Conservation (phyloP, 2,888 invertebrate genomes). For the Cistogaster globosa region DNA sequence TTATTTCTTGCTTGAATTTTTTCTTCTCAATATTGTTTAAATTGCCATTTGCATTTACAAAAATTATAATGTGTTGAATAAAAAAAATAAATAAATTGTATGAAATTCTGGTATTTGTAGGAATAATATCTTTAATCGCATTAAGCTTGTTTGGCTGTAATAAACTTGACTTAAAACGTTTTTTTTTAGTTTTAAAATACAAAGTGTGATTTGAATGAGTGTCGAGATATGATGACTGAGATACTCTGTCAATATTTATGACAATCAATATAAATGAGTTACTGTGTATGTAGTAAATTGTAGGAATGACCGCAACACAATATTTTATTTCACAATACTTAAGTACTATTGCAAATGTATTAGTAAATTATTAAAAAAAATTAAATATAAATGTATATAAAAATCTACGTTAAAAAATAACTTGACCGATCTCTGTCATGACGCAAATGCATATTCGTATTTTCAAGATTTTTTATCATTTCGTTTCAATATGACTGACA, state of each 20-base stretch:
- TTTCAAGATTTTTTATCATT: conserved; percentile 24
- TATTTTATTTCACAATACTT: conserved; percentile 4
- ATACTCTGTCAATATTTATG: conserved; percentile 73
- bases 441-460: conserved; percentile 61
- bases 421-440: conserved; percentile 64
- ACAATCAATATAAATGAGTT: conserved; percentile 70
- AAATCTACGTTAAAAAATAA: conserved; percentile 18
- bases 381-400: conserved; percentile 3
- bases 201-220: conserved; percentile 69
- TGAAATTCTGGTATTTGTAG: conserved; percentile 47
- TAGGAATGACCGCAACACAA: conserved; percentile 41
- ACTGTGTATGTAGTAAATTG: conserved; percentile 25
- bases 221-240: conserved; percentile 69
- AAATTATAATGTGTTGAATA: conserved; percentile 56
- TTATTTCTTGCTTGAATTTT: not conserved
- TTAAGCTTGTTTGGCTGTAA: conserved; percentile 70
- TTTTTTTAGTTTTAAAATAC: conserved; percentile 45
- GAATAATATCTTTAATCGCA: conserved; percentile 69
- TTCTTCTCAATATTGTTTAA: conserved; percentile 40
- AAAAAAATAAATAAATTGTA: conserved; percentile 13
- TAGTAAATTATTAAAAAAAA: conserved; percentile 19
- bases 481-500: conserved; percentile 70
- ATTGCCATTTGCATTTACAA: conserved; percentile 69
- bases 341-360: conserved; percentile 12
- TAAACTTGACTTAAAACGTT: conserved; percentile 66